Percentiles rank a stretch among this genome's conserved stretches.
Evolutionary conservation across 2,797 vertebrate species (phyloP).

Genomic region (Peromyscus aztecus): DNA sequence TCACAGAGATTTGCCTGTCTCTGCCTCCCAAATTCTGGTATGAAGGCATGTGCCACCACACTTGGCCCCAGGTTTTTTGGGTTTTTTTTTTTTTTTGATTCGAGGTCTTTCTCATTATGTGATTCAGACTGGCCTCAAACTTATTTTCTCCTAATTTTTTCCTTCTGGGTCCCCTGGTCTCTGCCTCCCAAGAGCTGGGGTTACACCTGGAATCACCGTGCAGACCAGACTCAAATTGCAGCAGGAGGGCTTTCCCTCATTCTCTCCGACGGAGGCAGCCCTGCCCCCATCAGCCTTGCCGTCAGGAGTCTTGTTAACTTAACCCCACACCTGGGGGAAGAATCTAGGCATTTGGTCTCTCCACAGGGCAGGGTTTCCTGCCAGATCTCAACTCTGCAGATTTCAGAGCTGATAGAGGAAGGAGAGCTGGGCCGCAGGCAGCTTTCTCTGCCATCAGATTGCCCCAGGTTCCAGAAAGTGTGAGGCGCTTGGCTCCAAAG

Average conservation of each 20-base stretch:
- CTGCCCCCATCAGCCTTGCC: background rate
- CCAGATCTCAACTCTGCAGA: background rate
- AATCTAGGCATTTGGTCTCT: background rate
- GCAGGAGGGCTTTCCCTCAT: background rate
- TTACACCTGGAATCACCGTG: background rate
- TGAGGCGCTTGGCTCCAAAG: background rate
- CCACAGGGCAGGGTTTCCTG: background rate
- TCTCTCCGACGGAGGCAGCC: background rate
- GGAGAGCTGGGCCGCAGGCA: background rate
- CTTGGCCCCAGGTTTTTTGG: background rate
- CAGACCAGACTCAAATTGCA: background rate
- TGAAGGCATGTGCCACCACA: background rate
- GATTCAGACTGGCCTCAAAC: background rate
- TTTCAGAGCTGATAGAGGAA: background rate
- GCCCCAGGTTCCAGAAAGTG: background rate
- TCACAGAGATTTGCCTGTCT: background rate
- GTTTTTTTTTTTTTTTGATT: background rate
- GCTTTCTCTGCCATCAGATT: background rate
- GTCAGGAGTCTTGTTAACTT: background rate
- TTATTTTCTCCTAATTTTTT: background rate
- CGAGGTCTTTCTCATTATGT: background rate
- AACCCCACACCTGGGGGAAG: background rate
- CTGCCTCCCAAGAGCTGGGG: background rate
- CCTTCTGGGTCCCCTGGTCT: background rate
- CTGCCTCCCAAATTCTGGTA: background rate